Base-by-base conservation (phyloP, 1,140 invertebrate genomes). In the Brachionus sp. region DNA sequence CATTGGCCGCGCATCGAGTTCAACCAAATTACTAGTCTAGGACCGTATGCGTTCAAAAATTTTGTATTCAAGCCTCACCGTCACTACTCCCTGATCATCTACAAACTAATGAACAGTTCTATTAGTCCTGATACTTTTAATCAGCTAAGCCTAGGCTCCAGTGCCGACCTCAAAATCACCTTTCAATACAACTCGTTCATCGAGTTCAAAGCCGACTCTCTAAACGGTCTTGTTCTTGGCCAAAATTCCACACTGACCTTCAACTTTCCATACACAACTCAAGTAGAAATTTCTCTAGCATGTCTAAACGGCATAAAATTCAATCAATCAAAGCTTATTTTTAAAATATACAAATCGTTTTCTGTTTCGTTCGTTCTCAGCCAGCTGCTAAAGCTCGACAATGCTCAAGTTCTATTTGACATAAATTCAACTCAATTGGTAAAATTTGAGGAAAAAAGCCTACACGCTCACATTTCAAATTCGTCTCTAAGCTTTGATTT, bases 341-440 rank as follows among this genome's bases (percentile, higher is more conserved):
- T 53, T n/a, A 53, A 53, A 53, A 53, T 53, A 19, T 53, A 19
- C 50, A 53, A 70, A 16, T 35, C 66, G 1, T 70, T 70, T 39
- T 70, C 66, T 13, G 66, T 70, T 0, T 9, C 16, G 5, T 70
- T 70, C 13, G 2, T 39, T 1, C 0, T 12, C 9, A 5, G 13
- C 33, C 13, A 70, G 37, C 12, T 7, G 2, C 2, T 70, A 0
- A n/a, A 16, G 3, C 35, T 70, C 5, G n/a, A n/a, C 33, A 70
- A 70, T 16, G 16, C 13, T 4, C 33, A 70, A 16, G 35, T 70
- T n/a, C 6, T 37, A 1, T 70, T 70, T 16, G 66, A 70, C 66
- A 70, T 70, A 1, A 70, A 70, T n/a, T 70, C 66, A 5, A 70
- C 66, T 39, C 66, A 70, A 19, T 33, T 70, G 35, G 66, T 70